Conservation (phyloP, 92 coral and sea anemone genomes). For the Chrysogorgia sp. region DNA sequence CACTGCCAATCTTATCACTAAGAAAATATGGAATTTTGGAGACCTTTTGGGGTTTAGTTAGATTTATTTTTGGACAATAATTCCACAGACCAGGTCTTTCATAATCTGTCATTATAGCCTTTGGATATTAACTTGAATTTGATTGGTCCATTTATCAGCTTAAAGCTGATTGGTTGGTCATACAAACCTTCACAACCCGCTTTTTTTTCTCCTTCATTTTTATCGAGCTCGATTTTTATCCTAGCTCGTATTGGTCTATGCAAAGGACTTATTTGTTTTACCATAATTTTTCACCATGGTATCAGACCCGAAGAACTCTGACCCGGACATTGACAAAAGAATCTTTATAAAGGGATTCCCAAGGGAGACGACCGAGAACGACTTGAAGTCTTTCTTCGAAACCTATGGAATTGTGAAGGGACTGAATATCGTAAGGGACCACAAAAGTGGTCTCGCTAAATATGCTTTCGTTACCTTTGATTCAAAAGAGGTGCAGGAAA, state of each 20-base stretch:
- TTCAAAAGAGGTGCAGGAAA: conserved; percentile 86
- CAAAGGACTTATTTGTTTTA: background rate
- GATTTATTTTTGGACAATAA: too few species aligned
- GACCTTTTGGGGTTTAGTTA: too few species aligned
- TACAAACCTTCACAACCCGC: background rate
- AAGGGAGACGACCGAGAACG: conserved; percentile 94
- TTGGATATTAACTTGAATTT: background rate
- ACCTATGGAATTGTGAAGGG: conserved; percentile 87
- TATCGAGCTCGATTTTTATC: background rate
- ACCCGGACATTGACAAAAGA: conserved; percentile 58
- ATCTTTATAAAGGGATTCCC: conserved; percentile 96
- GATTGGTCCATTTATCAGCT: conserved; percentile 37
- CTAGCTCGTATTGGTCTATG: conserved; percentile 17
- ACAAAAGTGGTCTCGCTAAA: conserved; percentile 89
- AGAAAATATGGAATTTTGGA: too few species aligned
- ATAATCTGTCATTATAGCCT: too few species aligned
- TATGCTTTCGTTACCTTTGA: conserved; percentile 98
- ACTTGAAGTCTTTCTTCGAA: conserved; percentile 85
- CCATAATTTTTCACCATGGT: conserved; percentile 28
- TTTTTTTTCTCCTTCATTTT: conserved; percentile 1
- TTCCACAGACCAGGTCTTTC: too few species aligned
- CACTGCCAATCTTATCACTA: too few species aligned
- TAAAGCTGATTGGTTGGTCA: conserved; percentile 31
- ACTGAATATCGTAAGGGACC: conserved; percentile 90
- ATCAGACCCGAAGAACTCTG: conserved; percentile 11